Evolutionary conservation across 2,113 vertebrate species (phyloP), one percentile per base, ranked within the genome.

Genomic region (Speoplatyrhinus poulsoni): DNA sequence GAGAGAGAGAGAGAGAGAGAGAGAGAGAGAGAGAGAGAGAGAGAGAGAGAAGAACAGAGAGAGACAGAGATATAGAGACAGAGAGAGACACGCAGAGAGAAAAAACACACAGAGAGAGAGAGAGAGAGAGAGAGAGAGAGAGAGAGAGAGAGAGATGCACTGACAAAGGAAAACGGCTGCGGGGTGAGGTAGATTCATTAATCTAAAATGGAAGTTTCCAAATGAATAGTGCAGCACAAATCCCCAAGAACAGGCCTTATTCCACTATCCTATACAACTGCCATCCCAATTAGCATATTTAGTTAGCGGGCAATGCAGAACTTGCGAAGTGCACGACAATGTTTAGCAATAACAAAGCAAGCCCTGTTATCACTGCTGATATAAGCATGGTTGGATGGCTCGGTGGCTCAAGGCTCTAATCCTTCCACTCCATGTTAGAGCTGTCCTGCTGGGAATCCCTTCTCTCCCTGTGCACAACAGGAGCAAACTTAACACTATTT

Each of bases 391-490:
- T 8, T 41, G 5, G 7, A 41, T 41, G 36, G 36, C 36, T 41
- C 36, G 0, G 36, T 41, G 36, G 36, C 36, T 7, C 36, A 41
- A 41, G 36, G 36, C 36, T 41, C 36, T 41, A 41, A 41, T 41
- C 36, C 36, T 41, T 41, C 36, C 36, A 6, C 36, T 50, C 49
- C 13, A 13, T 64, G 69, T 58, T 19, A 33, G 19, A 46, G 62
- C 65, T 4, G 16, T 9, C 10, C 47, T 33, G 46, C 46, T 12
- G 65, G 54, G 13, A 5, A 60, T 81, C 69, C 62, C 63, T 1
- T 47, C 46, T 61, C 61, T 19, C 32, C 53, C 1, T n/a, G 70
- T 50, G 63, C 67, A 70, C 85, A 86, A 89, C 81, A 87, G 85
- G 71, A 79, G 69, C 49, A 62, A 64, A 81, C 68, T 9, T 56